phyloP scores from a whole-genome alignment of 1,140 invertebrate species.

The Drosophila littoralis region DNA sequence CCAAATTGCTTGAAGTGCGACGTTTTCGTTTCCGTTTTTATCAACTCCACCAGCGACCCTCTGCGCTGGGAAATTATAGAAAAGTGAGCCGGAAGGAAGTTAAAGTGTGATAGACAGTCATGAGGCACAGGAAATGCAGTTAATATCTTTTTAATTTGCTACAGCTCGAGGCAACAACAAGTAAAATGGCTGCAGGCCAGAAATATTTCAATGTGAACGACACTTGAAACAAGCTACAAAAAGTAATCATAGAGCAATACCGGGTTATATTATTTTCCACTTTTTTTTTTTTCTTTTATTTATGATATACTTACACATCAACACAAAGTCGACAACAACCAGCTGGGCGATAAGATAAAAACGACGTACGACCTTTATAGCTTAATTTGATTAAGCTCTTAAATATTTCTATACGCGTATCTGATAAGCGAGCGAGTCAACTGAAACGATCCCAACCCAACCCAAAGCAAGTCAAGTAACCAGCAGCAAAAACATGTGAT shows the following conservation, averaged over 20 bases:
- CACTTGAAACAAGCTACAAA: constrained; percentile 46
- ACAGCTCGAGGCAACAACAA: constrained; percentile 9
- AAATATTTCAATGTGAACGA: constrained; percentile 47
- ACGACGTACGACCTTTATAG: constrained; percentile 78
- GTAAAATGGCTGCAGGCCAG: constrained; percentile 20
- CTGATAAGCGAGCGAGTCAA: constrained; percentile 30
- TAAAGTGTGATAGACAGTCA: constrained; percentile 67
- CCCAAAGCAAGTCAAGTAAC: constrained; percentile 8
- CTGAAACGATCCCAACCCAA: constrained; percentile 4
- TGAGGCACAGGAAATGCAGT: constrained; percentile 71
- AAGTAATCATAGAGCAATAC: constrained; percentile 35
- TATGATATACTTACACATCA: constrained; percentile 22
- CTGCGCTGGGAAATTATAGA: constrained; percentile 32
- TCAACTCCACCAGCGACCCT: constrained; percentile 14
- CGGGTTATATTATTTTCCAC: constrained; percentile 14
- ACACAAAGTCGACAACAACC: constrained; percentile 35
- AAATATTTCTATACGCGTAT: constrained; percentile 63
- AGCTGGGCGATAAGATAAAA: constrained; percentile 69
- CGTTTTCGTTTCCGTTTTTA: constrained; percentile 75
- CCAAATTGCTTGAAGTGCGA: constrained; percentile 37
- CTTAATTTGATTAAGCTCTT: constrained; percentile 81
- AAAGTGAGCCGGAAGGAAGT: constrained; percentile 68
- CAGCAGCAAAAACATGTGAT: constrained; percentile 26
- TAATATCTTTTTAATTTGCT: constrained; percentile 74
- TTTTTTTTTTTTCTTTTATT: constrained; percentile 8